These are phyloP conservation scores for Pogoniulus pusillus DNA, from an alignment of 2,797 vertebrate species.

Conservation along the genomic window DNA sequence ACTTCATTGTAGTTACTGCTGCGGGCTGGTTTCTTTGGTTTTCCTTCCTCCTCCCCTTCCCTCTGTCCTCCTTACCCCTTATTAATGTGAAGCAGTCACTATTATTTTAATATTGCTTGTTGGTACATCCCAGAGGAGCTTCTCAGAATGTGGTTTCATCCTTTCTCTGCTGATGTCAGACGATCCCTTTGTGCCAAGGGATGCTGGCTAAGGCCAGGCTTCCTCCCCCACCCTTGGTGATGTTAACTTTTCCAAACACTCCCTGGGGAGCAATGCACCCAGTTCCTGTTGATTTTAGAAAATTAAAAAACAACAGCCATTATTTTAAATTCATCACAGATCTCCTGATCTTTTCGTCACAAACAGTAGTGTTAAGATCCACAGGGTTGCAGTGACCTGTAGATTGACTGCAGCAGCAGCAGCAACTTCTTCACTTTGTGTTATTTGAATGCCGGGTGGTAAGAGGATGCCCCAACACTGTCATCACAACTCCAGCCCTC, in stretches of 20 bases:
- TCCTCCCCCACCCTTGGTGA: background rate
- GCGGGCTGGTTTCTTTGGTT: background rate
- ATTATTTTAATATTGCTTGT: background rate
- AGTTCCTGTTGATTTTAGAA: background rate
- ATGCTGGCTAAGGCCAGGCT: background rate
- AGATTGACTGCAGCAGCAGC: background rate
- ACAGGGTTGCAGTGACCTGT: background rate
- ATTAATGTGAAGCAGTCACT: background rate
- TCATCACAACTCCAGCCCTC: background rate
- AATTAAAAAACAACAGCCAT: background rate
- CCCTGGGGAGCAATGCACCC: background rate
- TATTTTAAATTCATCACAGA: background rate
- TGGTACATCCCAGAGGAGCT: background rate
- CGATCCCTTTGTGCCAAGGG: background rate
- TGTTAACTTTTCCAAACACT: background rate
- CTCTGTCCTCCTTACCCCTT: background rate
- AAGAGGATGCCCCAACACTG: constrained; percentile 7
- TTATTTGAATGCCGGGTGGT: background rate
- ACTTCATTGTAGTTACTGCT: background rate
- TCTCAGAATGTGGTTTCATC: background rate
- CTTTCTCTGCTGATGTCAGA: constrained; percentile 4
- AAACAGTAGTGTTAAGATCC: rapidly evolving
- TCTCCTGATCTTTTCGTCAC: background rate
- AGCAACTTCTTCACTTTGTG: background rate
- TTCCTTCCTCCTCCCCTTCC: rapidly evolving